Base-by-base conservation (phyloP, 1,140 invertebrate genomes). In the Heliconius himera region DNA sequence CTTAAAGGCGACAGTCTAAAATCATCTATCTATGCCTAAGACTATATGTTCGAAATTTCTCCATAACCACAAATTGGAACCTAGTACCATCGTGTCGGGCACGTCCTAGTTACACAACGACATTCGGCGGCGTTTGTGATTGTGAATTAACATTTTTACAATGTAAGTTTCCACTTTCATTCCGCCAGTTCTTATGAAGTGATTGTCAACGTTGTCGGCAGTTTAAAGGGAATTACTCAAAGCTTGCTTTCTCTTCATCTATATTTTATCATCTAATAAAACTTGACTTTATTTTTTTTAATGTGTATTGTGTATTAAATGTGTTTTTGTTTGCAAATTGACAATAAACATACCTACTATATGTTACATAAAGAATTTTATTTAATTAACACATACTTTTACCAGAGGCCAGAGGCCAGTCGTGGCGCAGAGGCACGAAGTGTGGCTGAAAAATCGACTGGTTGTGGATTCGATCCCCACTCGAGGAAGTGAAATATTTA, bases 91-190 rank as follows among this genome's bases (percentile, higher is more conserved):
- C 8, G 54, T 20, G 54, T 66, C 26, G 13, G 11, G 29, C 60
- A 29, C 22, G 3, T 26, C 8, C n/a, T 66, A 26, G 22, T 26
- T 29, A 26, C 22, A 26, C n/a, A 26, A 66, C 22, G 13, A 6
- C 22, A 66, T 3, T 16, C 60, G n/a, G 60, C 22, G 26, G 60
- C 26, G 13, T 26, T n/a, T 56, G n/a, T 56, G 54, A 66, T 29
- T 26, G 60, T 66, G 22, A 29, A 60, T 66, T 66, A 0, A 26
- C 13, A 26, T 66, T 29, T 66, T 66, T 66, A 26, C 22, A 66
- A 26, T 66, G 60, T 66, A 66, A 66, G 60, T 66, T 66, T 29
- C 60, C 60, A 13, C 60, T 66, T 66, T 66, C 60, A 29, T 66
- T 66, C 54, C n/a, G 22, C 22, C 60, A 66, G 13, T 26, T 26